A percentile compares a stretch with the other conserved stretches of the same genome.
These are phyloP conservation scores for Bimastos eiseni DNA, from an alignment of 2,888 invertebrate species.

Conservation along the genomic window DNA sequence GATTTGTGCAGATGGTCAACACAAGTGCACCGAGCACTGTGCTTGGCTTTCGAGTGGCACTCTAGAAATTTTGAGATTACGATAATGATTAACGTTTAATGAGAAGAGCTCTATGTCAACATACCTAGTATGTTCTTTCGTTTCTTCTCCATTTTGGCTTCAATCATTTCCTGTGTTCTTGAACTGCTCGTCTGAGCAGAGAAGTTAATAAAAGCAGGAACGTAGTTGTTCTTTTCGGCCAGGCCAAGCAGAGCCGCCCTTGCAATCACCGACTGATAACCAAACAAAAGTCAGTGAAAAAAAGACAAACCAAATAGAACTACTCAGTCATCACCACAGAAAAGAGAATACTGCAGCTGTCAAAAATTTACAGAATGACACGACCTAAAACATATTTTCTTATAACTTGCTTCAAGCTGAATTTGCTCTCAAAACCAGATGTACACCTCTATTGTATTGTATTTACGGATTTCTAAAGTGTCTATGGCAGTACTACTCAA, in stretches of 20 bases:
- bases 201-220: conserved; percentile 82
- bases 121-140: conserved; percentile 67
- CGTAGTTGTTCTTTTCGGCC: conserved; percentile 68
- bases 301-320: not conserved
- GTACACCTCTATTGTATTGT: no score
- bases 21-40: no score
- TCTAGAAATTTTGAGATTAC: no score
- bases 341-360: not conserved
- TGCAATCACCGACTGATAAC: conserved; percentile 74
- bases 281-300: not conserved
- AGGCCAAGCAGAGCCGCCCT: conserved; percentile 74
- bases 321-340: not conserved
- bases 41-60: no score
- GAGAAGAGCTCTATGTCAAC: not conserved
- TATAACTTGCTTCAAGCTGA: not conserved
- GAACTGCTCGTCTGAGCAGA: conserved; percentile 87
- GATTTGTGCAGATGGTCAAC: no score
- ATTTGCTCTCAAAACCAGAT: no score
- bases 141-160: conserved; percentile 80
- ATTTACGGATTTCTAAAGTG: no score
- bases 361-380: not conserved
- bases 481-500: no score
- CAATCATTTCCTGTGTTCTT: conserved; percentile 81
- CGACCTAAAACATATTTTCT: not conserved
- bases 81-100: not conserved